Base-by-base conservation (phyloP, 2,113 vertebrate genomes). In the Nothobranchius kuhntae region DNA sequence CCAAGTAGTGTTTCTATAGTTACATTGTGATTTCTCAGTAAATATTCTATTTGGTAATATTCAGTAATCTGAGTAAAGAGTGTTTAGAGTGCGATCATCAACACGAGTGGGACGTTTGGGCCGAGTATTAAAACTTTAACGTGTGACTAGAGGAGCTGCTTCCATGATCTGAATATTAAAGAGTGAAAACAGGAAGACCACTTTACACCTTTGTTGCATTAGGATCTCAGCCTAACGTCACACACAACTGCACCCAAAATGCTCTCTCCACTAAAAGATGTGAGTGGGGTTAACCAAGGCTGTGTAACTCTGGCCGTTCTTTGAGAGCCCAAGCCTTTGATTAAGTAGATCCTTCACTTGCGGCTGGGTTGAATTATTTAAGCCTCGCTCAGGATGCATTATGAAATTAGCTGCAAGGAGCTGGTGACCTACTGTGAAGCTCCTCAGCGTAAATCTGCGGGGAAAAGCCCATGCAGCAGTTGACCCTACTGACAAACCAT, bases 391-490 rank as follows among this genome's bases (percentile, higher is more conserved):
- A 61, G 68, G 73, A 81, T 91, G 74, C 90, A 91, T 91, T 90
- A 90, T 90, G 84, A 92, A 91, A 91, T 89, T 87, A 90, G 75
- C 76, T 86, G 64, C 75, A 65, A 73, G 65, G 65, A 75, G 75
- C 48, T 75, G 71, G 68, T 83, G 83, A 90, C 81, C 85, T 81
- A 47, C 69, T 69, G 71, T 71, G 65, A 67, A 78, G 82, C 68
- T 63, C 74, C 62, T 75, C 78, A 48, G 74, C 83, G 78, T 86
- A 88, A 85, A 87, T 91, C 80, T 83, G 67, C 50, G 38, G 65
- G 59, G 64, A 68, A 75, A 62, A 75, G 73, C 77, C 84, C 67
- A 83, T 81, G 73, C 75, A 72, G 75, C 73, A 81, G 78, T 67
- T 80, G 79, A 86, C 82, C 85, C 63, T 38, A 17, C 36, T 77